Evolutionary conservation across 2,113 vertebrate species (phyloP).

Genomic region (Heptranchias perlo): DNA sequence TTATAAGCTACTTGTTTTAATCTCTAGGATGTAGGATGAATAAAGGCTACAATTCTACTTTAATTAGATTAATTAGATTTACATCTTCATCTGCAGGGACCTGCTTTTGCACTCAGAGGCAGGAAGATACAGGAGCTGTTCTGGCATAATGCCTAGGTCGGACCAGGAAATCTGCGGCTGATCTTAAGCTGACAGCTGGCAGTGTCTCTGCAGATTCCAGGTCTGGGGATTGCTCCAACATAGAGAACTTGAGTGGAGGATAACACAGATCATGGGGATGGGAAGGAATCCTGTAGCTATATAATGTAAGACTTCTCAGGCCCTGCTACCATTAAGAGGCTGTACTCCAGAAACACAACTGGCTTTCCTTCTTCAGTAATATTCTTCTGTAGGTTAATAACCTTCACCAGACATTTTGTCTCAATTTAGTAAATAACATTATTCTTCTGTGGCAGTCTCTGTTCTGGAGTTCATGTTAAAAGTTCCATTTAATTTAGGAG

Average conservation of each 20-base stretch:
- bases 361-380: neutral
- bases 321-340: neutral
- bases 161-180: constrained; percentile 2
- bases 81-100: constrained; percentile 7
- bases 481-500: neutral
- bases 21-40: neutral
- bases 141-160: neutral
- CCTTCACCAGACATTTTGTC: neutral
- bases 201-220: neutral
- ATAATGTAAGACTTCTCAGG: neutral
- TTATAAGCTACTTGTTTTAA: constrained; percentile 17
- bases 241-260: neutral
- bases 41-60: neutral
- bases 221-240: constrained; percentile 4
- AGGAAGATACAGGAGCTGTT: constrained; percentile 2
- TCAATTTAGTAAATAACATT: neutral
- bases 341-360: neutral
- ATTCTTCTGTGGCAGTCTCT: neutral
- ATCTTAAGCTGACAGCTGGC: neutral
- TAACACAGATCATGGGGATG: neutral
- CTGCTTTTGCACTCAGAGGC: constrained; percentile 8
- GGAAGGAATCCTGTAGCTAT: neutral
- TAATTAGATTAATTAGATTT: constrained; percentile 31
- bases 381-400: neutral
- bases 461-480: neutral